Evolutionary conservation across 2,797 vertebrate species (phyloP), one percentile per base, ranked within the genome.

Genomic region (Cirrhinus mrigala): DNA sequence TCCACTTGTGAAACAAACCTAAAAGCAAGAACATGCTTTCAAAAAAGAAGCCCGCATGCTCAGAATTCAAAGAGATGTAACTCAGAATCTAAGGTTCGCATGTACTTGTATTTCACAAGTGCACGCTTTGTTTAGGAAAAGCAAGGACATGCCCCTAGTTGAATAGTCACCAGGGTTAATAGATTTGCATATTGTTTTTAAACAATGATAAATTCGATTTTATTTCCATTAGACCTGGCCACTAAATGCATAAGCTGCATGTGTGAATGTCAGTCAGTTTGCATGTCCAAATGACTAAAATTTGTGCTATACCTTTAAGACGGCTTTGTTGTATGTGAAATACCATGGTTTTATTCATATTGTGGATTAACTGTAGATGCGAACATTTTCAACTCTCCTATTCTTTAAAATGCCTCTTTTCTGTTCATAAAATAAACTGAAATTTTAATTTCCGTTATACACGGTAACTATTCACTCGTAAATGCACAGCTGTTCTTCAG

Each of bases 1-100:
- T 83, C 14, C 70, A 52, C 44, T 75, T 48, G 9, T 75, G 44
- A 83, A 50, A 73, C 7, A 82, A 20, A 75, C 46, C 81, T 62
- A 64, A 83, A 75, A 82, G 70, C 44, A 64, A 74, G 70, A 20
- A 11, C 56, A 37, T 50, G 18, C 27, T 64, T 83, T 74, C 6
- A 68, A 20, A 69, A 44, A 24, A 69, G 16, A 64, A 66, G 16
- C 33, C 46, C 7, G 58, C 60, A 15, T 77, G 48, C 18, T 5
- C 8, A 40, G 22, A 76, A 66, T 75, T 66, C 29, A 83, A 52
- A 66, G 71, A 37, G 14, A 24, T 52, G 14, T 6, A 52, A 75
- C 69, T 24, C 14, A 24, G 24, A 27, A 27, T 44, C 6, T 6
- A 15, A 58, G 15, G 16, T 58, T 14, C 14, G 11, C 22, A 18